Conservation (phyloP, 2,888 invertebrate genomes). For the Caenorhabditis becei region DNA sequence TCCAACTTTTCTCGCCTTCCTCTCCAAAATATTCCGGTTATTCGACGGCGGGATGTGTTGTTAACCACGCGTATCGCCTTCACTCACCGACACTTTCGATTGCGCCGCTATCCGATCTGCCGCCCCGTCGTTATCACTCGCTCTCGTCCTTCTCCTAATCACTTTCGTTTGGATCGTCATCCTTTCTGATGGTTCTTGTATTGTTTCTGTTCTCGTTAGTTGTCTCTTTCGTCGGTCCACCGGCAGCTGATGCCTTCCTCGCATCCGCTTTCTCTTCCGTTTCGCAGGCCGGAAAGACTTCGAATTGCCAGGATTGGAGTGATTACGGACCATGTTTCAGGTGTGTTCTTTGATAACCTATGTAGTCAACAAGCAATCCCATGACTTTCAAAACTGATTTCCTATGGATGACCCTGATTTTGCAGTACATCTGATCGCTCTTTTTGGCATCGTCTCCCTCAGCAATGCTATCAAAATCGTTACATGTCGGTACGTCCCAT, state of each 20-base stretch:
- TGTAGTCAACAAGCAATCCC: not conserved
- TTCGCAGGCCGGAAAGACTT: conserved; percentile 73
- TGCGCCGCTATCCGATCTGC: conserved; percentile 24
- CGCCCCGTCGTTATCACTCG: conserved; percentile 26
- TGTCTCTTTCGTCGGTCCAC: conserved; percentile 46
- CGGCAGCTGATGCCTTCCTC: conserved; percentile 69
- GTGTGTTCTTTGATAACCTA: conserved; percentile 41
- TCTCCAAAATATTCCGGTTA: conserved; percentile 47
- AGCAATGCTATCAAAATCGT: conserved; percentile 76
- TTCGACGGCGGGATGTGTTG: conserved; percentile 24
- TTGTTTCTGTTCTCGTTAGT: conserved; percentile 32
- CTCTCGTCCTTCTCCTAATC: conserved; percentile 6
- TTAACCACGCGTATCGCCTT: conserved; percentile 37
- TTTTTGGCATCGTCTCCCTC: conserved; percentile 75
- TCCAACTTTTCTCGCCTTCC: not conserved
- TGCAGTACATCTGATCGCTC: conserved; percentile 76
- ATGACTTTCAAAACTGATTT: not conserved
- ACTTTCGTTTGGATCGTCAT: not conserved
- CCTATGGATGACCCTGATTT: not conserved
- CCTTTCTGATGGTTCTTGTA: conserved; percentile 26
- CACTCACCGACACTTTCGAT: conserved; percentile 18
- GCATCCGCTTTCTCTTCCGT: conserved; percentile 78
- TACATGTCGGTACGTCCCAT: conserved; percentile 74
- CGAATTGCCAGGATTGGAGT: conserved; percentile 77
- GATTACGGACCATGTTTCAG: conserved; percentile 78